phyloP scores from a whole-genome alignment of 2,888 invertebrate species.

The Caenorhabditis sp. region DNA sequence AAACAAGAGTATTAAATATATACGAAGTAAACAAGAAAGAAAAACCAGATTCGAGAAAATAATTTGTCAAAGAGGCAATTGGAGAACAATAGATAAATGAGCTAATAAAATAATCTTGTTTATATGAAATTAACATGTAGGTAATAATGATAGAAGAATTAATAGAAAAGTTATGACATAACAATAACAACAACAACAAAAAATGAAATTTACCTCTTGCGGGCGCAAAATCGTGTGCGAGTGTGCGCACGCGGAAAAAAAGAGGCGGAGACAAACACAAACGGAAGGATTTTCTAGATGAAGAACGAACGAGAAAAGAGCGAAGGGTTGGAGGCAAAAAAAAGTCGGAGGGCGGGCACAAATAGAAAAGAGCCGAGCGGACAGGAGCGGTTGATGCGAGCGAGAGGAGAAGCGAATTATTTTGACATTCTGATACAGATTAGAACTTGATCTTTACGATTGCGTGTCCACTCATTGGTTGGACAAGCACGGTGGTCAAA shows the following conservation, averaged over 20 bases:
- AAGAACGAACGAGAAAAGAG: conserved; percentile 2
- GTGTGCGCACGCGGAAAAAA: conserved; percentile 41
- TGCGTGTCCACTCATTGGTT: too few species aligned
- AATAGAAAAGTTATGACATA: background rate
- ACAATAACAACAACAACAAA: background rate
- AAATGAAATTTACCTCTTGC: conserved; percentile 30
- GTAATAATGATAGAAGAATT: too few species aligned
- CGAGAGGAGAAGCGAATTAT: background rate
- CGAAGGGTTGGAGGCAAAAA: conserved; percentile 27
- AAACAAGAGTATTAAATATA: background rate
- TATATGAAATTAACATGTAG: too few species aligned
- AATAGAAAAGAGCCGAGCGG: conserved; percentile 17
- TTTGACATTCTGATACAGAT: background rate
- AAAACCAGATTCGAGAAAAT: background rate
- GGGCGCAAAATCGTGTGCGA: conserved; percentile 22
- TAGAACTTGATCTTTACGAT: too few species aligned
- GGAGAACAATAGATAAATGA: background rate
- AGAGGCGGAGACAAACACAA: conserved; percentile 37
- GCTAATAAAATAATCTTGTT: background rate
- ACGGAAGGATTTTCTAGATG: conserved; percentile 16
- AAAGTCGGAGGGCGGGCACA: conserved; percentile 11
- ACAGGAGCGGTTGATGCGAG: background rate
- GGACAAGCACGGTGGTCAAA: too few species aligned
- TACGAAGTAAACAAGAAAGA: background rate
- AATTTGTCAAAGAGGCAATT: background rate